A percentile compares a stretch with the other conserved stretches of the same genome.
phyloP scores from a whole-genome alignment of 2,113 vertebrate species.

The Sinosuthora webbiana region DNA sequence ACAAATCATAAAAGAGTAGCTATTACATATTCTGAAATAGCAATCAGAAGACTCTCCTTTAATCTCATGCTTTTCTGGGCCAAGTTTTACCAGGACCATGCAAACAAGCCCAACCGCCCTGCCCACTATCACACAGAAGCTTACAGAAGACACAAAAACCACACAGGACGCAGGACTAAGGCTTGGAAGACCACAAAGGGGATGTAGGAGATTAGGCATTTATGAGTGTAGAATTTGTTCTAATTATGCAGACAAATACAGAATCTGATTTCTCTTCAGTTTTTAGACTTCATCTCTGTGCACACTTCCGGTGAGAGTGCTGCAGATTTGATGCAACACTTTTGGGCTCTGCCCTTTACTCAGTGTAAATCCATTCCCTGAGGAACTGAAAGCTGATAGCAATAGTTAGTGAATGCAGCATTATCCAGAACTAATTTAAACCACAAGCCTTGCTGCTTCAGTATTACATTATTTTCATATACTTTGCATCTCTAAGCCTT shows the following conservation, averaged over 20 bases:
- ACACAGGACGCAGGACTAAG: neutral
- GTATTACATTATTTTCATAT: neutral
- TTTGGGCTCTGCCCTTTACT: neutral
- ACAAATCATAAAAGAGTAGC: neutral
- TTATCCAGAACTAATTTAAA: neutral
- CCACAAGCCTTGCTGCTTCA: neutral
- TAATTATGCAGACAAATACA: neutral
- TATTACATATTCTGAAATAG: neutral
- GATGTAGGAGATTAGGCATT: neutral
- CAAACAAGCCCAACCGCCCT: neutral
- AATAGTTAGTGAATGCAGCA: neutral
- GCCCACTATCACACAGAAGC: neutral
- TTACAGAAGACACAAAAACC: neutral
- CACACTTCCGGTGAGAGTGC: neutral
- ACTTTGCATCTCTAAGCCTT: neutral
- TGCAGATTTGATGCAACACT: neutral
- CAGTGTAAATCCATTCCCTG: neutral
- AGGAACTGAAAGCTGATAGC: neutral
- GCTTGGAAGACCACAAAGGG: neutral
- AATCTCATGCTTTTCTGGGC: neutral
- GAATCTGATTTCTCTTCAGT: neutral
- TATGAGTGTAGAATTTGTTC: neutral
- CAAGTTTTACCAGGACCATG: neutral
- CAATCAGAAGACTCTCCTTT: neutral
- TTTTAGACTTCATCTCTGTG: neutral